phyloP scores from a whole-genome alignment of 2,113 vertebrate species.

The Zootoca vivipara region DNA sequence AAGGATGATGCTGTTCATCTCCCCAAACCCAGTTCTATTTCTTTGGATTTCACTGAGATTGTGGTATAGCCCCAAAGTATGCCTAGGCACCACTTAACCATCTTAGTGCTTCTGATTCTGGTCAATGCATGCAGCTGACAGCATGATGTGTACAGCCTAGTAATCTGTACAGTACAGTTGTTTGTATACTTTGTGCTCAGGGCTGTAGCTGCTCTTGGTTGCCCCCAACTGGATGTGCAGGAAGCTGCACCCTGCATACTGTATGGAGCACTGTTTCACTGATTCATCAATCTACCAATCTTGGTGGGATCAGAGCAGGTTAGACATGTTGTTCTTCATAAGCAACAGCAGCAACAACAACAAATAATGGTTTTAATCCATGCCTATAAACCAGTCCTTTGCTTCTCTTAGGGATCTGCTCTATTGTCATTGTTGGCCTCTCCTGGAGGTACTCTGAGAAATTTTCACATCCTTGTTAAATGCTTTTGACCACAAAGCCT shows the following conservation, averaged over 20 bases:
- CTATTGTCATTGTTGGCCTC: conserved; percentile 64
- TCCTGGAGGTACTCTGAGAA: conserved; percentile 57
- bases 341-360: neutral
- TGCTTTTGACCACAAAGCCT: conserved; percentile 69
- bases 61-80: neutral
- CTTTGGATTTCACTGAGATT: neutral
- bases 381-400: conserved; percentile 41
- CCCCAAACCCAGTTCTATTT: neutral
- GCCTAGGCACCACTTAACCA: neutral
- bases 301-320: conserved; percentile 48
- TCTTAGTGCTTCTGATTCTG: neutral
- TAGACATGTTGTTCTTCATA: conserved; percentile 27
- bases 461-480: conserved; percentile 75
- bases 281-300: conserved; percentile 23
- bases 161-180: neutral
- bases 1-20: neutral
- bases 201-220: neutral
- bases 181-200: neutral
- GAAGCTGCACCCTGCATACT: neutral
- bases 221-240: neutral
- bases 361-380: conserved; percentile 52
- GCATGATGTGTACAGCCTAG: neutral
- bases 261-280: conserved; percentile 17
- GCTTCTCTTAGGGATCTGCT: conserved; percentile 59
- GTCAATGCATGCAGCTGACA: neutral